These are phyloP conservation scores for Pheosia gnoma DNA, from an alignment of 2,888 invertebrate genomes.

Conservation along the genomic window DNA sequence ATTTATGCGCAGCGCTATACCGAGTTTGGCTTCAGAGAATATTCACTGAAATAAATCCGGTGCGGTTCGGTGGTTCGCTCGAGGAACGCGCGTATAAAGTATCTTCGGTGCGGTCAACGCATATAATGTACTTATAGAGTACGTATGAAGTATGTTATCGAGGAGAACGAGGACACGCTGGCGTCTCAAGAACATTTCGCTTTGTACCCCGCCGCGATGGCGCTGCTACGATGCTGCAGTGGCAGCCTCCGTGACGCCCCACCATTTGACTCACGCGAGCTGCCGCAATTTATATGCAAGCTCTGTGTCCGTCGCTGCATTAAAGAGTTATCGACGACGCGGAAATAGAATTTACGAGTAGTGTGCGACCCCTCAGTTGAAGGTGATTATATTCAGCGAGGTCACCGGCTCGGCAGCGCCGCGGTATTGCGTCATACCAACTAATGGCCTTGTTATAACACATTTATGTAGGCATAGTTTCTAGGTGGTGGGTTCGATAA, in stretches of 20 bases:
- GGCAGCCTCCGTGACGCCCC: conserved; percentile 63
- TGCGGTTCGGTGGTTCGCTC: conserved; percentile 58
- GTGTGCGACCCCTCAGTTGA: conserved; percentile 50
- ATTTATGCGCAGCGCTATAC: conserved; percentile 58
- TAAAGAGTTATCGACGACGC: conserved; percentile 60
- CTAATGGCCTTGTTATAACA: conserved; percentile 66
- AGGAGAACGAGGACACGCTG: conserved; percentile 52
- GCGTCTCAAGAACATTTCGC: conserved; percentile 55
- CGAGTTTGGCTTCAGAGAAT: conserved; percentile 47
- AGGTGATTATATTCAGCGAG: conserved; percentile 63
- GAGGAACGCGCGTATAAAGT: conserved; percentile 54
- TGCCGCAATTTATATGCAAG: conserved; percentile 61
- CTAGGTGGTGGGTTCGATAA: conserved; percentile 67
- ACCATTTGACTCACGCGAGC: conserved; percentile 45
- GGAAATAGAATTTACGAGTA: conserved; percentile 73
- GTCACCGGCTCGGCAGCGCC: conserved; percentile 58
- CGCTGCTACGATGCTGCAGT: conserved; percentile 28
- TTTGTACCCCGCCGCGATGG: conserved; percentile 29
- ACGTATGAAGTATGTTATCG: conserved; percentile 56
- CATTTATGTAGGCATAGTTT: conserved; percentile 52
- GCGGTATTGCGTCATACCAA: conserved; percentile 62
- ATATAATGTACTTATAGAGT: conserved; percentile 41
- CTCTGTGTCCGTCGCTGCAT: conserved; percentile 39
- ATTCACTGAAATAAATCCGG: conserved; percentile 67
- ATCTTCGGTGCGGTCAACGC: conserved; percentile 58